Conservation (phyloP, 2,113 vertebrate species). For the rat (Rattus norvegicus) region GRCr8 NC_086031.1:50569501-50570000, state of each 20-base stretch:
- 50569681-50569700: not conserved
- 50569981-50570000: not conserved
- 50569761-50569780: too few species aligned
- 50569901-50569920: not conserved
- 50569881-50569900: not conserved
- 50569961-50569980: not conserved
- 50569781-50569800: too few species aligned
- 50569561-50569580: slow-evolving; percentile 54
- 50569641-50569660: not conserved
- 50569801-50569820: not conserved
- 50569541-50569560: slow-evolving; percentile 62
- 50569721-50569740: too few species aligned
- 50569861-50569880: not conserved
- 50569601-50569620: not conserved
- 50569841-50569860: not conserved
- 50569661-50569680: accelerated
- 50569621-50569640: slow-evolving; percentile 19
- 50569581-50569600: slow-evolving; percentile 59
- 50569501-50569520: slow-evolving; percentile 59
- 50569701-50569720: accelerated
- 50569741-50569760: too few species aligned
- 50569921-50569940: too few species aligned
- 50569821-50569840: not conserved
- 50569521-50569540: slow-evolving; percentile 61
- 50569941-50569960: not conserved